Conservation (phyloP, 2,888 invertebrate species). For the Zygogramma bicolorata region DNA sequence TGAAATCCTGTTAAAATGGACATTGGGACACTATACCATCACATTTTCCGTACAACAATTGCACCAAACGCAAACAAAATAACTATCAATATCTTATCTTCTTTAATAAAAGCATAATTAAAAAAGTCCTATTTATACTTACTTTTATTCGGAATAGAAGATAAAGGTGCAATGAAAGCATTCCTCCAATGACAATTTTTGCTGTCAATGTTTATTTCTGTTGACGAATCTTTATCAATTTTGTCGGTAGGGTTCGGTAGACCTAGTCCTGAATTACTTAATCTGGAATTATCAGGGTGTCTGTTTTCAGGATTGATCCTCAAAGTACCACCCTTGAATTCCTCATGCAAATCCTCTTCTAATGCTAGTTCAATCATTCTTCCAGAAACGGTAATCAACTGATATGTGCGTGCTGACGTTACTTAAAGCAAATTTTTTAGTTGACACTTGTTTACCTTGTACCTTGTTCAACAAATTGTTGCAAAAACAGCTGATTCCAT, state of each 20-base stretch:
- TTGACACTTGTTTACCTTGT: slow-evolving; percentile 2
- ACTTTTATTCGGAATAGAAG: slow-evolving; percentile 62
- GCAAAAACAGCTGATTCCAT: slow-evolving; percentile 42
- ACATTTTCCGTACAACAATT: slow-evolving; percentile 36
- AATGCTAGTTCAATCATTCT: slow-evolving; percentile 59
- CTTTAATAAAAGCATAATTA: slow-evolving; percentile 20
- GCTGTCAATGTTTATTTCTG: slow-evolving; percentile 46
- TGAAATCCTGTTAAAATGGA: slow-evolving; percentile 56
- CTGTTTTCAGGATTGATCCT: slow-evolving; percentile 53
- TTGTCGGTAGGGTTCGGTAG: slow-evolving; percentile 43
- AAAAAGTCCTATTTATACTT: slow-evolving; percentile 43
- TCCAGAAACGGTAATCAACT: not conserved
- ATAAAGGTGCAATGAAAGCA: slow-evolving; percentile 61
- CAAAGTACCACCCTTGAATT: slow-evolving; percentile 71
- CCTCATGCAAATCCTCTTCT: slow-evolving; percentile 70
- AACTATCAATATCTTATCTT: slow-evolving; percentile 24
- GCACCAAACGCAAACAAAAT: not conserved
- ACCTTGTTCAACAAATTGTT: slow-evolving; percentile 32
- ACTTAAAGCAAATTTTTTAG: slow-evolving; percentile 28
- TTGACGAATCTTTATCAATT: slow-evolving; percentile 49
- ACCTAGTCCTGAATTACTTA: slow-evolving; percentile 36
- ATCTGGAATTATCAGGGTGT: slow-evolving; percentile 32
- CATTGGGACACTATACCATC: slow-evolving; percentile 42
- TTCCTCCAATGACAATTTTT: slow-evolving; percentile 57
- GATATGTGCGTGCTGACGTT: slow-evolving; percentile 14